Evolutionary conservation across 2,888 invertebrate genomes (phyloP).

Genomic region (Acleris laterana): DNA sequence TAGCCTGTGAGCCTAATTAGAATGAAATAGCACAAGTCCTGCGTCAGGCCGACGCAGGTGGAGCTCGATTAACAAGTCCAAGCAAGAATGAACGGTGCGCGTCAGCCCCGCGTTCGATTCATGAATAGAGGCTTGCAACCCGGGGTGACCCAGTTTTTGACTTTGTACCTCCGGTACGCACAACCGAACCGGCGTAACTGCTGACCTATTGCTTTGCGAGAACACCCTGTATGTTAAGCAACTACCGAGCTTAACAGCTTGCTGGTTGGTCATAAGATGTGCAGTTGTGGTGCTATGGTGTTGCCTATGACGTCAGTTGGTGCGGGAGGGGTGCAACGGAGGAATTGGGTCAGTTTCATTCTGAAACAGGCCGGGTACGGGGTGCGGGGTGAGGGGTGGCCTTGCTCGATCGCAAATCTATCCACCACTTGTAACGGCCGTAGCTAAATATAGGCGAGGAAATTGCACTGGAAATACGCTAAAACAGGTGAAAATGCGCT

Average conservation of each 20-base stretch:
- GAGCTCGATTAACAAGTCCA: slow-evolving; percentile 64
- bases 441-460: slow-evolving; percentile 25
- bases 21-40: slow-evolving; percentile 45
- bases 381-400: slow-evolving; percentile 52
- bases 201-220: slow-evolving; percentile 39
- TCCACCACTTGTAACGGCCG: slow-evolving; percentile 52
- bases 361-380: slow-evolving; percentile 81
- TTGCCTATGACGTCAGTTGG: slow-evolving; percentile 83
- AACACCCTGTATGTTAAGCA: slow-evolving; percentile 35
- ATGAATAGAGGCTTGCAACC: slow-evolving; percentile 87
- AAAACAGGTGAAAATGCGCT: background rate
- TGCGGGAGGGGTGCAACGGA: slow-evolving; percentile 74
- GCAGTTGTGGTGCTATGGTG: slow-evolving; percentile 55
- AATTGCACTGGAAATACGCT: slow-evolving; percentile 11
- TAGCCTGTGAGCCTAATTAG: slow-evolving; percentile 5
- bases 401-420: slow-evolving; percentile 62
- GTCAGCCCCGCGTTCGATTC: slow-evolving; percentile 78
- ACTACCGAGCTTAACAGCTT: slow-evolving; percentile 43
- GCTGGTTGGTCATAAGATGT: slow-evolving; percentile 53
- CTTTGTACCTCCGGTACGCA: slow-evolving; percentile 54
- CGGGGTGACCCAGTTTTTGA: slow-evolving; percentile 87
- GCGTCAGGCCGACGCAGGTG: slow-evolving; percentile 54
- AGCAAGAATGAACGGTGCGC: slow-evolving; percentile 76
- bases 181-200: slow-evolving; percentile 51
- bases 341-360: slow-evolving; percentile 87